Conservation (phyloP, 2,888 invertebrate species). For the Abrostola tripartita region DNA sequence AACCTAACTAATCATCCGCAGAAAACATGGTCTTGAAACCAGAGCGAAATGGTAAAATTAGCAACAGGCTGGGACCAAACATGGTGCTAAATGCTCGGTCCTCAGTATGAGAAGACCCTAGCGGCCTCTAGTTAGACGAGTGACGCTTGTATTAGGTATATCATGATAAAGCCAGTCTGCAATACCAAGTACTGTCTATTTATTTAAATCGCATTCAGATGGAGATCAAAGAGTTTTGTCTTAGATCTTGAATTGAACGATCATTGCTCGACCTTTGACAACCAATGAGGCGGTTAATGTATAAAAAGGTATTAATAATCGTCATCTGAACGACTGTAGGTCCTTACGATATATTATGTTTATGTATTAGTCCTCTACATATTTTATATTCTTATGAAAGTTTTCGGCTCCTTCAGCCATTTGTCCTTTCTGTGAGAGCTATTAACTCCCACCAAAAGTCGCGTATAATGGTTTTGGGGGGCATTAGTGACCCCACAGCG, state of each 20-base stretch:
- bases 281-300: not conserved
- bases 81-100: no score
- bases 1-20: no score
- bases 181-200: no score
- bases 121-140: no score
- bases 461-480: constrained; percentile 75
- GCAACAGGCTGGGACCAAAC: no score
- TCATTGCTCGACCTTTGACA: not conserved
- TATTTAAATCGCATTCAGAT: not conserved
- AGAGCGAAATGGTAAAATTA: no score
- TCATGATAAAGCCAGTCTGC: no score
- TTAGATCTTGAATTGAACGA: not conserved
- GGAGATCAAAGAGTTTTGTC: not conserved
- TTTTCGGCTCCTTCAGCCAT: constrained; percentile 42
- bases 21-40: no score
- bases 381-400: constrained; percentile 49
- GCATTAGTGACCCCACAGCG: constrained; percentile 79
- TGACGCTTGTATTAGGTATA: no score
- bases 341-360: constrained; percentile 21
- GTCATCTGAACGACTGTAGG: not conserved
- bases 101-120: no score
- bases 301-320: constrained; percentile 14
- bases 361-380: constrained; percentile 39
- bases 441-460: constrained; percentile 78
- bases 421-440: constrained; percentile 67